Conservation (phyloP, 1,140 invertebrate species). For the Globodera ellingtonae region DNA sequence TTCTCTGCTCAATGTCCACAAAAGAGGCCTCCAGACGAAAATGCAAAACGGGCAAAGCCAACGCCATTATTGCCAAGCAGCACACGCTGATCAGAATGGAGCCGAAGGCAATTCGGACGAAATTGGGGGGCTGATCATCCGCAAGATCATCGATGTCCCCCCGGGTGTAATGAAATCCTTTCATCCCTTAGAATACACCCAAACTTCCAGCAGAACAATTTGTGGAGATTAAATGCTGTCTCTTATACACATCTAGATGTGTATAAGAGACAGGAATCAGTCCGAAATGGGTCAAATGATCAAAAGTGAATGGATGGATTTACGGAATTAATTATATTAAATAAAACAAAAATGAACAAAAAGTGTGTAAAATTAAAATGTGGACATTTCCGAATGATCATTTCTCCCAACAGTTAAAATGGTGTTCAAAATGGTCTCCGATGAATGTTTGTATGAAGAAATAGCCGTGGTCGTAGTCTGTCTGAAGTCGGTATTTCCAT, state of each 20-base stretch:
- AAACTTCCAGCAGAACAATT: neutral
- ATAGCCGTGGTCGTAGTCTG: slow-evolving; percentile 92
- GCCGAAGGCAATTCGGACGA: slow-evolving; percentile 44
- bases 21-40: slow-evolving; percentile 55
- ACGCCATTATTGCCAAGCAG: slow-evolving; percentile 47
- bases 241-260: too few relatives aligned
- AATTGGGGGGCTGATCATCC: neutral
- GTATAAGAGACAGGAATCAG: too few relatives aligned
- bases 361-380: neutral
- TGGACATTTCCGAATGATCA: neutral
- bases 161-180: neutral
- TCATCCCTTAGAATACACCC: too few relatives aligned
- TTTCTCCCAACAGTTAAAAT: slow-evolving; percentile 34
- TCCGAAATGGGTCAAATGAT: too few relatives aligned
- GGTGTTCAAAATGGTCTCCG: slow-evolving; percentile 79
- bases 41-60: slow-evolving; percentile 50
- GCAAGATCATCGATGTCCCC: too few relatives aligned
- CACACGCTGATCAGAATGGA: slow-evolving; percentile 49
- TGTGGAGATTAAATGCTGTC: neutral
- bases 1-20: slow-evolving; percentile 53
- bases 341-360: neutral
- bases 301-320: too few relatives aligned
- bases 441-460: slow-evolving; percentile 91
- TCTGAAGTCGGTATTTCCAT: slow-evolving; percentile 76
- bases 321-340: too few relatives aligned